A percentile compares a stretch with the other conserved stretches of the same genome.
These are phyloP conservation scores for Sitophilus oryzae DNA, from an alignment of 1,140 invertebrate species.

Conservation along the genomic window DNA sequence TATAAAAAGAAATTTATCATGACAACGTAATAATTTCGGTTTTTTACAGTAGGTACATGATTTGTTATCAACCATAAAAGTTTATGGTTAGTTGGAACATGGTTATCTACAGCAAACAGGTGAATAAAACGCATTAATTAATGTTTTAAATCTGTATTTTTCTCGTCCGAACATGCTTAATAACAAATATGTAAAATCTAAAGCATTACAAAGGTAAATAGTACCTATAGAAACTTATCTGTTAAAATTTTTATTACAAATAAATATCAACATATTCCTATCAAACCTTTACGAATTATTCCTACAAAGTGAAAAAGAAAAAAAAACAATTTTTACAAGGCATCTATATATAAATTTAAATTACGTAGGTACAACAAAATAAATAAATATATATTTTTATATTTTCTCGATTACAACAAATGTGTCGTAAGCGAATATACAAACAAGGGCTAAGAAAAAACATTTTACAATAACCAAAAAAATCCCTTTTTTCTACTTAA, in stretches of 20 bases:
- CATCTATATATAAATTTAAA: constrained; percentile 3
- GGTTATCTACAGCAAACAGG: background rate
- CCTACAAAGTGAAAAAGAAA: constrained; percentile 9
- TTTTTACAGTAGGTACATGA: too few relatives aligned
- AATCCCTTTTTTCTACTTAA: too few relatives aligned
- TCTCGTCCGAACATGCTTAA: constrained; percentile 1
- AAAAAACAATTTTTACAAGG: constrained; percentile 3
- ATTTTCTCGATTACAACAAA: background rate
- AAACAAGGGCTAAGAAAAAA: too few relatives aligned
- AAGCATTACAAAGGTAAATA: background rate
- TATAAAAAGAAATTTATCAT: too few relatives aligned
- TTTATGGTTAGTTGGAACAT: too few relatives aligned
- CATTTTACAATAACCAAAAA: too few relatives aligned
- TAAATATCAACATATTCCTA: constrained; percentile 17
- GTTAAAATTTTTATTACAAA: constrained; percentile 9
- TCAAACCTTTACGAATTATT: constrained; percentile 2
- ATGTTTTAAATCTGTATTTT: constrained; percentile 1
- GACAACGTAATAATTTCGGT: too few relatives aligned
- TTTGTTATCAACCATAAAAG: too few relatives aligned
- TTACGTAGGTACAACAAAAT: constrained; percentile 9
- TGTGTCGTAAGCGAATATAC: too few relatives aligned
- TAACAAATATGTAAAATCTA: constrained; percentile 4
- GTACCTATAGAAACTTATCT: background rate
- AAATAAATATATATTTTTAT: constrained; percentile 9
- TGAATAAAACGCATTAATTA: too few relatives aligned